Base-by-base conservation (phyloP, 2,888 invertebrate species). In the Hermaeophaga mercurialis region DNA sequence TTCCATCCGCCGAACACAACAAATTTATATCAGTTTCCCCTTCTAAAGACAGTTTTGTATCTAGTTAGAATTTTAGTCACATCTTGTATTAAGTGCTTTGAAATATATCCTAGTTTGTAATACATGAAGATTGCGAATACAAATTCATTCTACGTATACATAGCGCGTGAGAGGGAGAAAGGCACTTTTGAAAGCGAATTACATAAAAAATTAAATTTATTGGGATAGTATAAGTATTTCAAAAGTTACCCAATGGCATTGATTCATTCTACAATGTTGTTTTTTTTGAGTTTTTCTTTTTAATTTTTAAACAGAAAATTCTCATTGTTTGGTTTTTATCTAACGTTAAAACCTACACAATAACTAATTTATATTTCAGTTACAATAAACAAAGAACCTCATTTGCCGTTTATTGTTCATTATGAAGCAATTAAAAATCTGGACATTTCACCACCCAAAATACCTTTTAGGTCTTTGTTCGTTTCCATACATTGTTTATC, bases 21-120 rank as follows among this genome's bases (percentile, higher is more conserved):
- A 41, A 17, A 49, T 49, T 49, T 41, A 28, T 49, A 41, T 49
- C 28, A 49, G 26, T 24, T 43, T 49, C 33, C 43, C 15, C 17
- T n/a, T 52, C 43, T 43, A 33, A 17, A 33, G 33, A 43, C 50
- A 43, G 34, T 52, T 52, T 43, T 43, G 43, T 24, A 43, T 14
- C 43, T 43, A 43, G 22, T 43, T 66, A 65, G 63, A 62, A 70
- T 66, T 64, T 61, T 56, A 62, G 67, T 66, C 69, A 67, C 68
- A 70, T 66, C 66, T 66, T 59, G 63, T 61, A 68, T 67, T 66
- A 68, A 68, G 65, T 63, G 67, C 62, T 61, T 65, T 57, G 58
- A 65, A 65, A 66, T 68, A 63, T 43, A 55, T 55, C 43, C 39
- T 19, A 45, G 45, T 36, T 48, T 43, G 43, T 43, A 43, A 43